Conservation (phyloP, 2,113 vertebrate species). For the Pholis gunnellus region DNA sequence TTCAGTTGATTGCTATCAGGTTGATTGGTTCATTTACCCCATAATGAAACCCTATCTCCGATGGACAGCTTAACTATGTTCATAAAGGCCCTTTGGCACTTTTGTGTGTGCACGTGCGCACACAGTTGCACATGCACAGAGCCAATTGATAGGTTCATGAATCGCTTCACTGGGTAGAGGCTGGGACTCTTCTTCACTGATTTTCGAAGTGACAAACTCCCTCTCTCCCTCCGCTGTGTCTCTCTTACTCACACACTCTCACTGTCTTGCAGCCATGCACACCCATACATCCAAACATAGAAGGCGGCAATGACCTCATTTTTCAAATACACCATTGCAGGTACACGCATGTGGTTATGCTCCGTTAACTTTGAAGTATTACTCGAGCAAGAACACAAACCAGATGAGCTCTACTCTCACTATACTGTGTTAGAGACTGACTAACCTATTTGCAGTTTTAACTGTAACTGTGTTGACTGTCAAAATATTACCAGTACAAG, state of each 20-base stretch:
- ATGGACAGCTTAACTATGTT: conserved; percentile 73
- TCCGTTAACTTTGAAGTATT: conserved; percentile 12
- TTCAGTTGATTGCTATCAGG: conserved; percentile 65
- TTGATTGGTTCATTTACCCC: conserved; percentile 75
- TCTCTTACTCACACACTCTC: neutral
- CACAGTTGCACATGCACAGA: conserved; percentile 19
- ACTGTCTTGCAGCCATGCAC: neutral
- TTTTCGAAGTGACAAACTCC: conserved; percentile 61
- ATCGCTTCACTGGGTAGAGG: conserved; percentile 62
- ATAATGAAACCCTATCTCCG: conserved; percentile 68
- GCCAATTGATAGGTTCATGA: conserved; percentile 72
- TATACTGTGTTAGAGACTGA: neutral
- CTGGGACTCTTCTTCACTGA: conserved; percentile 51
- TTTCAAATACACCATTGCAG: conserved; percentile 15
- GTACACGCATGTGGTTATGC: conserved; percentile 10
- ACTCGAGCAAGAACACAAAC: neutral
- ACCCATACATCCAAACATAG: conserved; percentile 7
- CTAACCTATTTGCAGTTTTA: neutral
- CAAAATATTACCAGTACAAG: neutral
- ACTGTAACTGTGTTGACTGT: neutral
- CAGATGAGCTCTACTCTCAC: neutral
- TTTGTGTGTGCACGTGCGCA: conserved; percentile 34
- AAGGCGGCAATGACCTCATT: conserved; percentile 19
- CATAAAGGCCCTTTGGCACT: conserved; percentile 55
- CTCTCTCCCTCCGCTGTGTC: conserved; percentile 7